Percentiles rank a stretch among this genome's conserved stretches.
These are phyloP conservation scores for Cataglyphis cursor DNA, from an alignment of 2,888 invertebrate genomes.

Conservation along the genomic window DNA sequence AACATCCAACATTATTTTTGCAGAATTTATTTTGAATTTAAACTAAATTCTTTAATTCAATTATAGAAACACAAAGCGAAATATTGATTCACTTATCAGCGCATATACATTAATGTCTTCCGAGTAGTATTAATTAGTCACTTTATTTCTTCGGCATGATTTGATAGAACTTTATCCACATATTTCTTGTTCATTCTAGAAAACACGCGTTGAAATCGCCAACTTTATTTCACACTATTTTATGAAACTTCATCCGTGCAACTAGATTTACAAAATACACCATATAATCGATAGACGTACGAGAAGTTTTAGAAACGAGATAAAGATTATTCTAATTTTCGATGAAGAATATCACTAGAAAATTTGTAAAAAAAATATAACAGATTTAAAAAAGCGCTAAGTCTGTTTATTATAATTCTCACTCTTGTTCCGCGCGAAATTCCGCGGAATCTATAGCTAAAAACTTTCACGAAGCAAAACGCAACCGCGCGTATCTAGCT, in stretches of 20 bases:
- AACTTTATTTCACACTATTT: neutral
- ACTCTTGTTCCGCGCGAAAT: constrained; percentile 11
- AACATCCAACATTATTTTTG: neutral
- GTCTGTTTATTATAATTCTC: constrained; percentile 18
- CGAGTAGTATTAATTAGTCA: neutral
- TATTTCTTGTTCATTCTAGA: neutral
- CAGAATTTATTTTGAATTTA: neutral
- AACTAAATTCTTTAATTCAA: neutral
- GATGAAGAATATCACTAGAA: neutral
- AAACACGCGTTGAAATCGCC: neutral
- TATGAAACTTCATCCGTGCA: neutral
- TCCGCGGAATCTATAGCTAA: neutral
- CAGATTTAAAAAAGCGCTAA: neutral
- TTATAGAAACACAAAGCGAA: neutral
- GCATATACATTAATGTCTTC: neutral
- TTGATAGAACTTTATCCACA: neutral
- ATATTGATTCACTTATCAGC: neutral
- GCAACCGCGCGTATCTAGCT: constrained; percentile 6
- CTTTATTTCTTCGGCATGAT: neutral
- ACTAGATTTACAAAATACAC: neutral
- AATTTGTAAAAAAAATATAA: neutral
- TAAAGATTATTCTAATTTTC: neutral
- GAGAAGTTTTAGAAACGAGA: neutral
- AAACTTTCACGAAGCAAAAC: constrained; percentile 36
- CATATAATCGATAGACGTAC: neutral